Percentiles rank a stretch among this genome's conserved stretches.
phyloP scores from a whole-genome alignment of 2,113 vertebrate genomes.

The Melanerpes formicivorus region DNA sequence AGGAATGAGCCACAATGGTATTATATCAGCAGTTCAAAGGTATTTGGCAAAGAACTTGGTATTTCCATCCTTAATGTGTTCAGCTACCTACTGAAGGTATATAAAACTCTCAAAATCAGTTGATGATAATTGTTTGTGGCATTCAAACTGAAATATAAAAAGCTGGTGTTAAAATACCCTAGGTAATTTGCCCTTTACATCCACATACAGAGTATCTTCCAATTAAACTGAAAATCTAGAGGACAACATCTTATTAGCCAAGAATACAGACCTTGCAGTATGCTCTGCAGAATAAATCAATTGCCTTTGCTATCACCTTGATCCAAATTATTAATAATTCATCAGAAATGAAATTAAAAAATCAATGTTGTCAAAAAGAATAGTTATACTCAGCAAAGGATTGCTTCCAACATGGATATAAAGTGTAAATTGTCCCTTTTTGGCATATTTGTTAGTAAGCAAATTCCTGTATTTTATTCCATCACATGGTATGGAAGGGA shows the following conservation, averaged over 20 bases:
- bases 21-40: background rate
- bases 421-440: slow-evolving; percentile 1
- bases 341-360: slow-evolving; percentile 63
- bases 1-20: background rate
- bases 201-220: background rate
- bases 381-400: background rate
- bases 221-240: slow-evolving; percentile 30
- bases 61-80: background rate
- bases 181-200: slow-evolving; percentile 4
- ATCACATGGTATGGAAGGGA: background rate
- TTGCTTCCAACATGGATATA: background rate
- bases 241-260: slow-evolving; percentile 25
- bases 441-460: background rate
- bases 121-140: background rate
- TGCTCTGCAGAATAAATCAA: slow-evolving; percentile 66
- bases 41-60: background rate
- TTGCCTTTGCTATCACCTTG: slow-evolving; percentile 67
- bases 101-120: background rate
- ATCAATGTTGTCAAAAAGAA: slow-evolving; percentile 47
- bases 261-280: slow-evolving; percentile 24
- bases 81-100: background rate
- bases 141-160: background rate
- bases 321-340: slow-evolving; percentile 73
- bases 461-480: slow-evolving; percentile 4
- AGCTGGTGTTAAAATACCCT: background rate